phyloP scores from a whole-genome alignment of 2,113 vertebrate species.

The Mustela lutreola region DNA sequence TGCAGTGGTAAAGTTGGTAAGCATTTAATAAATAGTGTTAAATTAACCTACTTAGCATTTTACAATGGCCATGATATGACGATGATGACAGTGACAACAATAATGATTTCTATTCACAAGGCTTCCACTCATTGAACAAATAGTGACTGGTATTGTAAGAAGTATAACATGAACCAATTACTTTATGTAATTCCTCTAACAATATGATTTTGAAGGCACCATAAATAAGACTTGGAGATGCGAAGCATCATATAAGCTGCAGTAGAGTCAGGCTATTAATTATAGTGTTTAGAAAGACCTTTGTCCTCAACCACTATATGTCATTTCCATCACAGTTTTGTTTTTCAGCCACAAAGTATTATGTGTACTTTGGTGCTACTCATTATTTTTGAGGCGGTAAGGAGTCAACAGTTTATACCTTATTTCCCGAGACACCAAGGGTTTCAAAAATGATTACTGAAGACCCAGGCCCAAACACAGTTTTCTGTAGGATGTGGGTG shows the following conservation, averaged over 20 bases:
- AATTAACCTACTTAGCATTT: constrained; percentile 24
- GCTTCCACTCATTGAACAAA: neutral
- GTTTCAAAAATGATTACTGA: neutral
- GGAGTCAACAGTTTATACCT: neutral
- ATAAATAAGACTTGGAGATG: neutral
- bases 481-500: neutral
- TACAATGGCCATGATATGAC: neutral
- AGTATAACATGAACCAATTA: neutral
- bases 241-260: neutral
- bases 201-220: neutral
- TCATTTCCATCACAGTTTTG: neutral
- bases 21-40: neutral
- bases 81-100: neutral
- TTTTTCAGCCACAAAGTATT: neutral
- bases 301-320: neutral
- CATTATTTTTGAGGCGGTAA: neutral
- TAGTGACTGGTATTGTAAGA: neutral
- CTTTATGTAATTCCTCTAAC: neutral
- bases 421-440: neutral
- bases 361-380: neutral
- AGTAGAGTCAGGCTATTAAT: neutral
- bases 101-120: neutral
- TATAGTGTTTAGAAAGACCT: neutral
- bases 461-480: neutral
- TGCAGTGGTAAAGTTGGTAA: neutral